These are phyloP conservation scores for Asbolus verrucosus DNA, from an alignment of 1,140 invertebrate genomes.

Conservation along the genomic window DNA sequence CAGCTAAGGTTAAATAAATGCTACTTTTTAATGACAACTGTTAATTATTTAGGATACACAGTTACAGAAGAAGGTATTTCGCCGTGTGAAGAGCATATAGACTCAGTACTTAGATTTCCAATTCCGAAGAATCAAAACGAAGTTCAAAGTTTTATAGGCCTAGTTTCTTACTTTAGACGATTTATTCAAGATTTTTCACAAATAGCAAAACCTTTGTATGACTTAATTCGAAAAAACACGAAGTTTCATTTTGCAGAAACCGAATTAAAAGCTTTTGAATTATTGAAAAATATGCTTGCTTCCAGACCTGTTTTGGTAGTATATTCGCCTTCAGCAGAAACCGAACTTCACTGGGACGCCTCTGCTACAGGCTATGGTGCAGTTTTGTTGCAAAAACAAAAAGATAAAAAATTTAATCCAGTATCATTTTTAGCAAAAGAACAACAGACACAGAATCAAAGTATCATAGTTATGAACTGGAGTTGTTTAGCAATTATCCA, in stretches of 20 bases:
- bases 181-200: conserved; percentile 52
- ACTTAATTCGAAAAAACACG: conserved; percentile 52
- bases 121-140: conserved; percentile 41
- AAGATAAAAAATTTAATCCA: conserved; percentile 53
- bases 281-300: conserved; percentile 44
- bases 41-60: conserved; percentile 48
- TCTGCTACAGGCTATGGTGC: conserved; percentile 52
- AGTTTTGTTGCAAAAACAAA: conserved; percentile 41
- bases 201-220: conserved; percentile 55
- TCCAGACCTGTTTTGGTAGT: conserved; percentile 46
- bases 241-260: conserved; percentile 49
- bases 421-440: conserved; percentile 62
- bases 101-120: conserved; percentile 43
- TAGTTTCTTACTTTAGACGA: conserved; percentile 49
- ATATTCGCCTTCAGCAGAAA: conserved; percentile 34
- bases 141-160: conserved; percentile 47
- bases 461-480: conserved; percentile 64
- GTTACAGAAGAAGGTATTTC: conserved; percentile 46
- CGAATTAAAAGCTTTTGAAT: conserved; percentile 53
- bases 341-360: conserved; percentile 50
- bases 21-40: conserved; percentile 44
- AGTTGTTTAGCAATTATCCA: conserved; percentile 65
- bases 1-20: conserved; percentile 54
- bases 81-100: conserved; percentile 19
- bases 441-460: conserved; percentile 62